These are phyloP conservation scores for Parnassius smintheus DNA, from an alignment of 2,888 invertebrate genomes.

Conservation along the genomic window DNA sequence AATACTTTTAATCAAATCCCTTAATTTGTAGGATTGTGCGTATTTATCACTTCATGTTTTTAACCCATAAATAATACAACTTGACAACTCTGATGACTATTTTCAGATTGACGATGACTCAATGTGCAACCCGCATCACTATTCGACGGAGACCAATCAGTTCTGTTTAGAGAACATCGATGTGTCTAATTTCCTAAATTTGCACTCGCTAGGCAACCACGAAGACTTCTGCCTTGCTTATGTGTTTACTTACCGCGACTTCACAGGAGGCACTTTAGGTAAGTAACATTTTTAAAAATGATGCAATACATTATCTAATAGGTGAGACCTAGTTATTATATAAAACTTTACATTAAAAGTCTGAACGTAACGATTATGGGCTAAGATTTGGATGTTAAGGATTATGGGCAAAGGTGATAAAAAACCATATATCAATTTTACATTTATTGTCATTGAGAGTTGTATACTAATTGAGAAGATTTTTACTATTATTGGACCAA, in stretches of 20 bases:
- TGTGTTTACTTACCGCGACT: conserved; percentile 98
- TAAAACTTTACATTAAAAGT: too few relatives aligned
- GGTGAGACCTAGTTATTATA: too few relatives aligned
- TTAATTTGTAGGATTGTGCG: not conserved
- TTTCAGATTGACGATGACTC: conserved; percentile 95
- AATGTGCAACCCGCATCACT: conserved; percentile 81
- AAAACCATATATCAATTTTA: too few relatives aligned
- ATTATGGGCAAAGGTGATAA: too few relatives aligned
- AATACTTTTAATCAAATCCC: too few relatives aligned
- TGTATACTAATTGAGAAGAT: too few relatives aligned
- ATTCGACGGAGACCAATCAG: conserved; percentile 85
- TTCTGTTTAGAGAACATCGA: conserved; percentile 99
- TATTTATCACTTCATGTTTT: not conserved
- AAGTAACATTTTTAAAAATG: conserved; percentile 25
- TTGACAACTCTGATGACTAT: not conserved
- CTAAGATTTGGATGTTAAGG: too few relatives aligned
- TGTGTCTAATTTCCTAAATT: conserved; percentile 98
- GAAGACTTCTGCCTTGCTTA: conserved; percentile 99
- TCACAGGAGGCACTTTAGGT: conserved; percentile 96
- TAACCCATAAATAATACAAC: too few relatives aligned
- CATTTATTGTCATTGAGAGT: too few relatives aligned
- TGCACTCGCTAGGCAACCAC: conserved; percentile 98
- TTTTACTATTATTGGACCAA: too few relatives aligned
- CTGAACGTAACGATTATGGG: too few relatives aligned
- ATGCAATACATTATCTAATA: too few relatives aligned